Conservation (phyloP, 2,888 invertebrate genomes). For the Tipula lateralis region DNA sequence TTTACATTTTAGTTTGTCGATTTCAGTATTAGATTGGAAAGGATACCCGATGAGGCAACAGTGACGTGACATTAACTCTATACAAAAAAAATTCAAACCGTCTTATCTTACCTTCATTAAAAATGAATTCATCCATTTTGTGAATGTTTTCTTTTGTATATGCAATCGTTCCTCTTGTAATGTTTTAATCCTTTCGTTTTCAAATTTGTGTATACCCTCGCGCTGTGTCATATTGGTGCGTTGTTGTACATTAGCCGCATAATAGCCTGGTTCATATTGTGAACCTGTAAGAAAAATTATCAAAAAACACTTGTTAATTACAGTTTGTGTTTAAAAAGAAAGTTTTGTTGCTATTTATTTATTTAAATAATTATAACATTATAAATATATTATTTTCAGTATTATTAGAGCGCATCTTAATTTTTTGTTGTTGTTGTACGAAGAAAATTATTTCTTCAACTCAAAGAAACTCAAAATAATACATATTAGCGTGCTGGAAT, state of each 20-base stretch:
- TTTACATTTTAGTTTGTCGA: no score
- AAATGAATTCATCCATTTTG: constrained; percentile 99
- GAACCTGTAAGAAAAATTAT: constrained; percentile 49
- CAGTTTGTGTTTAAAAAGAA: not conserved
- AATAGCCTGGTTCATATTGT: constrained; percentile 64
- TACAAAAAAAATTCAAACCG: no score
- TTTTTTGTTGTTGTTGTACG: not conserved
- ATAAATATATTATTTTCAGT: not conserved
- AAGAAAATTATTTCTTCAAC: not conserved
- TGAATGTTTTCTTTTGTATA: constrained; percentile 99
- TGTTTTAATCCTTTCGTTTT: constrained; percentile 92
- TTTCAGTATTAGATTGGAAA: no score
- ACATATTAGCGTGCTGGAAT: not conserved
- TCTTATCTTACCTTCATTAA: constrained; percentile 72
- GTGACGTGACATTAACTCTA: no score
- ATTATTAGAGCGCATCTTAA: not conserved
- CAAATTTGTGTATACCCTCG: constrained; percentile 89
- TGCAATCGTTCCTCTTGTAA: constrained; percentile 95
- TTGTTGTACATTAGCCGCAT: constrained; percentile 59
- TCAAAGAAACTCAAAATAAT: not conserved
- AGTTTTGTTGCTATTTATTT: not conserved
- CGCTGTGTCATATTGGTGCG: constrained; percentile 83
- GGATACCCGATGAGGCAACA: no score
- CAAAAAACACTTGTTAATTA: not conserved
- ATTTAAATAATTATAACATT: not conserved